Base-by-base conservation (phyloP, 2,888 invertebrate genomes). In the Eupithecia tripunctaria region DNA sequence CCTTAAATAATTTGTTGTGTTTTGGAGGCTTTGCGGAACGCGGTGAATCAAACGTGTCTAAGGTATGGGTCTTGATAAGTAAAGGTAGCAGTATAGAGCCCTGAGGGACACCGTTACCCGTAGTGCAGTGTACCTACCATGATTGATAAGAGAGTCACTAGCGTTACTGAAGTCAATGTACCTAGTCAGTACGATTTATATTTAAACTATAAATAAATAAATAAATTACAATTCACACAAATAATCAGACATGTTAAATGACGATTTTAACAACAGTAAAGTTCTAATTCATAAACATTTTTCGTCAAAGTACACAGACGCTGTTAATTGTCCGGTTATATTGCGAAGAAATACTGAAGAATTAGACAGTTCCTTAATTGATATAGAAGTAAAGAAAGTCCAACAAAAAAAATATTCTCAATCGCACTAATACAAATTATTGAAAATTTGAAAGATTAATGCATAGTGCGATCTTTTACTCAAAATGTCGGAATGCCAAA, bases 1-100 rank as follows among this genome's bases (percentile, higher is more conserved):
- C 71, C 76, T 64, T 64, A 64, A 64, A 64, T 64, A 64, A 75
- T 79, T 79, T 76, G 78, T 69, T 72, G 76, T 75, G 71, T 71
- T 77, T 76, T 63, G 38, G 72, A 43, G 51, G 72, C 66, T 79
- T 73, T 76, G 64, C 71, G 68, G 56, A 36, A 71, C 67, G 27
- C 51, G 18, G 72, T 79, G 75, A 72, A 77, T 79, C 79, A 79
- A 75, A 71, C 68, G 68, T 56, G 65, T 62, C 25, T 25, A 56
- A 21, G 67, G 21, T 66, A 65, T 15, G 10, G 59, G 51, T 47
- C 29, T 67, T 67, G 66, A 25, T 38, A 68, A 59, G 59, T 59
- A 27, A 59, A 59, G 27, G 27, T 25, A 1, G 18, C 14, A 7
- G 60, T 8, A 29, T 60, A 18, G 29, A 60, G 60, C 60, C 60